These are phyloP conservation scores for Vireo altiloquus DNA, from an alignment of 2,113 vertebrate genomes.

Conservation along the genomic window DNA sequence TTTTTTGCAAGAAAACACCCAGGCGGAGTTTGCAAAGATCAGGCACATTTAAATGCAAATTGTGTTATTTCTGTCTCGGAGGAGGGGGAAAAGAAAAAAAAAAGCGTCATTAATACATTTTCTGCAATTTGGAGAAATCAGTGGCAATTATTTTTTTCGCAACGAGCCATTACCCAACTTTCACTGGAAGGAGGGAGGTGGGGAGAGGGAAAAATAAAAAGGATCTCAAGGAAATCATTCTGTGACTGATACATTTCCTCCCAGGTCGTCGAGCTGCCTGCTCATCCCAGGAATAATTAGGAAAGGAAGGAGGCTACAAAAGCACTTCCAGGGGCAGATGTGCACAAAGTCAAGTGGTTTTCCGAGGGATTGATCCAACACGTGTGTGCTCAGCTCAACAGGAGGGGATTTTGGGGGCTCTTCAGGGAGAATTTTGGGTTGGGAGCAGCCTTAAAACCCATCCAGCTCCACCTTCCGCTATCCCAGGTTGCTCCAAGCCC, in stretches of 20 bases:
- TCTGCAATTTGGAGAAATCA: conserved; percentile 64
- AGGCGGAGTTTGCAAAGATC: conserved; percentile 36
- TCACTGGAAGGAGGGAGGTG: not conserved
- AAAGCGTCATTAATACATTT: conserved; percentile 62
- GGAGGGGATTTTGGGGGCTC: not conserved
- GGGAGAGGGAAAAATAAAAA: fast-evolving
- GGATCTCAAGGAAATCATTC: not conserved
- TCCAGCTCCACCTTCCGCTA: fast-evolving
- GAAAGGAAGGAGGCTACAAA: not conserved
- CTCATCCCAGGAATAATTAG: not conserved
- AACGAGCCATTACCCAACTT: conserved; percentile 53
- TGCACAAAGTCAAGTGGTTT: not conserved
- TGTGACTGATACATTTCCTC: conserved; percentile 17
- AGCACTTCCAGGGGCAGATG: not conserved
- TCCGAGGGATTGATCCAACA: not conserved
- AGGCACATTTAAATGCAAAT: conserved; percentile 67
- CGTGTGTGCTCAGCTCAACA: fast-evolving
- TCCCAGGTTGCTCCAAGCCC: not conserved
- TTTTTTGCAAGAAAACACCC: not conserved
- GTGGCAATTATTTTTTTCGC: conserved; percentile 45
- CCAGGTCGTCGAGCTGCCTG: not conserved
- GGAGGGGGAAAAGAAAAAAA: not conserved
- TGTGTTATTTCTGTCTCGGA: conserved; percentile 53
- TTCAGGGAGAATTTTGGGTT: not conserved
- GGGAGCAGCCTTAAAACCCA: not conserved